Evolutionary conservation across 1,140 invertebrate species (phyloP).

Genomic region (Lasioglossum baleicum): DNA sequence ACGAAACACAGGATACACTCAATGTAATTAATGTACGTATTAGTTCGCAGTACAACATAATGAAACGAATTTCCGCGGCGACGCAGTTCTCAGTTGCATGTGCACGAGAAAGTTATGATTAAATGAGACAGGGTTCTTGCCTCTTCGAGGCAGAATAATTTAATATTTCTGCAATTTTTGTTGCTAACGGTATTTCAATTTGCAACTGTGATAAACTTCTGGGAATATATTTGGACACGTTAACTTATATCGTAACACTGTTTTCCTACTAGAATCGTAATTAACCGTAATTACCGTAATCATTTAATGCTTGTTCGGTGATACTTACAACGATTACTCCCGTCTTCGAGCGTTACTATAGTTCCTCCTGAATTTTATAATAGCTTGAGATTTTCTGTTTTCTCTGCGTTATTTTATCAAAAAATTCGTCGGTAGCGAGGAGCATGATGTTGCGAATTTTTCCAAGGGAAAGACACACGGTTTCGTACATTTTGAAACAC

Average conservation of each 20-base stretch:
- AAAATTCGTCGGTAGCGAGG: no score
- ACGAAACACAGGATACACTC: background rate
- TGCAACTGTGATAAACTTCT: background rate
- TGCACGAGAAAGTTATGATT: background rate
- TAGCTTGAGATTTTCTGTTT: no score
- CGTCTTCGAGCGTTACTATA: background rate
- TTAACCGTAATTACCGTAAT: background rate
- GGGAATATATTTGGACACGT: background rate
- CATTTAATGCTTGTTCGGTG: background rate
- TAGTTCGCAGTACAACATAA: background rate
- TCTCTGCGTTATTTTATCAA: no score
- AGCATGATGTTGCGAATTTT: no score
- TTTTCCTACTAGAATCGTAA: background rate
- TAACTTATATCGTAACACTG: background rate
- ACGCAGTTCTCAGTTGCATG: background rate
- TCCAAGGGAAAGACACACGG: background rate
- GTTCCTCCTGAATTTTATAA: background rate
- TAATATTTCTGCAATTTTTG: background rate
- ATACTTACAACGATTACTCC: background rate
- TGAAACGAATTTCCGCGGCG: background rate
- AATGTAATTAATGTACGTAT: background rate
- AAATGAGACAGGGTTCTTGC: background rate
- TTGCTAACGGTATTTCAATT: background rate
- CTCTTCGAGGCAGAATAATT: background rate
- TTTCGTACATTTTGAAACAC: background rate